phyloP scores from a whole-genome alignment of 1,140 invertebrate species.

The Zelostemma sp. region DNA sequence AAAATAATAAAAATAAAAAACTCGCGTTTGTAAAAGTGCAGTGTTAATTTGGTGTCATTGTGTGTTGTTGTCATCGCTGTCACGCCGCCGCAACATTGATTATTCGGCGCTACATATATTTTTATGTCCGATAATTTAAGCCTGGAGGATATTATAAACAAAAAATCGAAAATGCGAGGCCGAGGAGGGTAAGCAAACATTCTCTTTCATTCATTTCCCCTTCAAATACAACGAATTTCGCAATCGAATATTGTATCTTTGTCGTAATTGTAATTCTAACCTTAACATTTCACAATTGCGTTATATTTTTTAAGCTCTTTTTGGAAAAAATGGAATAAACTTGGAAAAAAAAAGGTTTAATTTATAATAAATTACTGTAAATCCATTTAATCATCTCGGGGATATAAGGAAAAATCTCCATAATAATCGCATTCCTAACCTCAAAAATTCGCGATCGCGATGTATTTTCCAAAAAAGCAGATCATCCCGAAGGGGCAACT shows the following conservation, averaged over 20 bases:
- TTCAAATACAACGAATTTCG: too few relatives aligned
- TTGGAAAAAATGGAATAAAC: background rate
- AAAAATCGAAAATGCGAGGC: constrained; percentile 54
- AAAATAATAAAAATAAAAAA: too few relatives aligned
- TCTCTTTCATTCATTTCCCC: constrained; percentile 11
- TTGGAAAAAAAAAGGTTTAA: background rate
- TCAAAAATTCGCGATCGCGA: background rate
- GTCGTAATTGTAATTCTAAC: background rate
- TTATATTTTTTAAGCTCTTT: background rate
- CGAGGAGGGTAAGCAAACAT: constrained; percentile 56
- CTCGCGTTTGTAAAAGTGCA: too few relatives aligned
- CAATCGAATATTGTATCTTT: background rate
- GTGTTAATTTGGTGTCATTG: too few relatives aligned
- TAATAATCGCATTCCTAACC: background rate
- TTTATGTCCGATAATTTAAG: constrained; percentile 41
- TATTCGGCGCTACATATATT: too few relatives aligned
- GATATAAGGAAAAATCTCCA: background rate
- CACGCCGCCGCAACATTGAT: too few relatives aligned
- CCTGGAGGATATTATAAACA: constrained; percentile 67
- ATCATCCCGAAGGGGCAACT: background rate
- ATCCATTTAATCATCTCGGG: too few relatives aligned
- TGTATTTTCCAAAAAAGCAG: background rate
- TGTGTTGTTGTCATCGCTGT: too few relatives aligned
- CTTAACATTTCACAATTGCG: background rate
- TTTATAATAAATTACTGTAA: background rate